A percentile compares a stretch with the other conserved stretches of the same genome.
Conservation (phyloP, 2,797 vertebrate species). For the Phrynocephalus vlangalii region DNA sequence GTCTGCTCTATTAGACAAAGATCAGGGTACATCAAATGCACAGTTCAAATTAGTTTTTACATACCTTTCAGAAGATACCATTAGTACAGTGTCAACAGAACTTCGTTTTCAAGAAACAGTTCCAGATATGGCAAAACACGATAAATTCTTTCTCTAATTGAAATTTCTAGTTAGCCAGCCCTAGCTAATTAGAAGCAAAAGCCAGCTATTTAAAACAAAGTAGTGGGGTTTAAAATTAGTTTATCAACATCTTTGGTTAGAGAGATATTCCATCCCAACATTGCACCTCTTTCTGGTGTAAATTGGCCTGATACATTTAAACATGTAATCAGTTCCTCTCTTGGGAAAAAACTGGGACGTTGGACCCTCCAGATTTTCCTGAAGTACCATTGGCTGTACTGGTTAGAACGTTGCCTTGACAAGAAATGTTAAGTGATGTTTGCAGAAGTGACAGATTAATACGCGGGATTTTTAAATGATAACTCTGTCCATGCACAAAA, state of each 20-base stretch:
- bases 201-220: neutral
- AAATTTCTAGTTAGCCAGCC: neutral
- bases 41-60: no score
- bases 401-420: neutral
- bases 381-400: neutral
- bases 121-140: neutral
- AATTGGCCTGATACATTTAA: neutral
- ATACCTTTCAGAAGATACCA: no score
- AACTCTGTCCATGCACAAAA: slow-evolving; percentile 3
- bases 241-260: neutral
- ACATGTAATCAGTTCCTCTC: neutral
- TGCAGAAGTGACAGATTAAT: neutral
- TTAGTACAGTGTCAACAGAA: no score
- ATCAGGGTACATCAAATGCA: no score
- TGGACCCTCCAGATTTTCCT: neutral
- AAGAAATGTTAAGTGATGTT: neutral
- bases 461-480: neutral
- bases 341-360: neutral
- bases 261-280: neutral
- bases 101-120: no score
- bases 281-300: neutral
- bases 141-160: neutral
- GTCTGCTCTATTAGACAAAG: no score
- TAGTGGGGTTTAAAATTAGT: neutral
- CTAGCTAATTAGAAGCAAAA: neutral